Evolutionary conservation across 2,113 vertebrate species (phyloP).

Genomic region (Ploceus nigricollis): DNA sequence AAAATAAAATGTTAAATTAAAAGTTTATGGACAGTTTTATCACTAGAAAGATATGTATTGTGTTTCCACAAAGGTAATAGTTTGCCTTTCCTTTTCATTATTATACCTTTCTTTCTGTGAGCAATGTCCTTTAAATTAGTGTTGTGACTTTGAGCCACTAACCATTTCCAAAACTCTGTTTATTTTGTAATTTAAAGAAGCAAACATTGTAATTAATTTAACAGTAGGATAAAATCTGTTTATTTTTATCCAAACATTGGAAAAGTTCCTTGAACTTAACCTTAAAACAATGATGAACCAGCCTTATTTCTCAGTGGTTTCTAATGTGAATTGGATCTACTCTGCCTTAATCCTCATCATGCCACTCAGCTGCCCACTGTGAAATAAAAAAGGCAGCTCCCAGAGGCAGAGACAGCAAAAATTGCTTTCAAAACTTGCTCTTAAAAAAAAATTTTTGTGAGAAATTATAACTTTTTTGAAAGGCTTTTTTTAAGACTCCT

Average conservation of each 20-base stretch:
- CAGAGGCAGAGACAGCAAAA: background rate
- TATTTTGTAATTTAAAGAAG: background rate
- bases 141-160: background rate
- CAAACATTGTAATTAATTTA: background rate
- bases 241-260: background rate
- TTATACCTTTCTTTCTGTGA: background rate
- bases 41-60: background rate
- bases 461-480: background rate
- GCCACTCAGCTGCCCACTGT: background rate
- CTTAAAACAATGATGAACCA: background rate
- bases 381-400: background rate
- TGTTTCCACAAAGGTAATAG: background rate
- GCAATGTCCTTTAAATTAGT: background rate
- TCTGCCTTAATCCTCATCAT: background rate
- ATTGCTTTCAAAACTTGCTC: background rate
- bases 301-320: background rate
- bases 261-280: background rate
- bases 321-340: background rate
- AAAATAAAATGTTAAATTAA: background rate
- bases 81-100: background rate
- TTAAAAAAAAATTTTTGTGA: background rate
- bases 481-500: background rate
- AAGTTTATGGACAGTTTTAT: background rate
- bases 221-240: background rate
- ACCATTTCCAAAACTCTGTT: background rate